phyloP scores from a whole-genome alignment of 2,797 vertebrate genomes.

The Pygocentrus nattereri region DNA sequence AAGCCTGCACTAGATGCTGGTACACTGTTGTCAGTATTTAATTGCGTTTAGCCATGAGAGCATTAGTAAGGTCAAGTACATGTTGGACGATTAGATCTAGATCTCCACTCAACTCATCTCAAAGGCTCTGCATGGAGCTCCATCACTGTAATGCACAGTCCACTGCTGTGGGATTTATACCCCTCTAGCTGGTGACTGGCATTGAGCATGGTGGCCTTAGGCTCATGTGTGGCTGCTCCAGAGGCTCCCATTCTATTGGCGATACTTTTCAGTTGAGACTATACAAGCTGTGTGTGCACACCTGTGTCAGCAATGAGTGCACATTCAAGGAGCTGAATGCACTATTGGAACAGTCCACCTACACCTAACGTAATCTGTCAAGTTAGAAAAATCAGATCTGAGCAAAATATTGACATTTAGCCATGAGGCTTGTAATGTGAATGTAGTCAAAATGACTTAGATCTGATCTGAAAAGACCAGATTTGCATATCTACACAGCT shows the following conservation, averaged over 20 bases:
- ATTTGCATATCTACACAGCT: no score
- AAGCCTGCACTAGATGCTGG: background rate
- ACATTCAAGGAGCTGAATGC: background rate
- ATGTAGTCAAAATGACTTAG: no score
- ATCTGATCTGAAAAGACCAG: no score
- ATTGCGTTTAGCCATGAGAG: background rate
- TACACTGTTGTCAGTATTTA: background rate
- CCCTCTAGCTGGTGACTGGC: background rate
- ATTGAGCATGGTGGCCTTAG: background rate
- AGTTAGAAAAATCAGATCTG: no score
- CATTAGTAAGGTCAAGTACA: background rate
- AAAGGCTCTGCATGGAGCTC: background rate
- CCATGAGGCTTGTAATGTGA: no score
- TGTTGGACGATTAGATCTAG: background rate
- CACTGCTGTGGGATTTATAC: background rate
- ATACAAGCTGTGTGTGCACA: background rate
- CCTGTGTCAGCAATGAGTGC: background rate
- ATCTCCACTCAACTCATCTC: background rate
- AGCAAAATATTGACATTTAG: no score
- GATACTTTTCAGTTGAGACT: background rate
- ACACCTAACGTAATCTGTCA: no score
- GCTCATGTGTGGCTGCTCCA: background rate
- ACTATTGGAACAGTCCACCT: no score
- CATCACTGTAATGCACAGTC: background rate
- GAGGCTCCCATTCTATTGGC: background rate